Evolutionary conservation across 2,797 vertebrate species (phyloP), one percentile per base, ranked within the genome.

Genomic region (Chiloscyllium punctatum): DNA sequence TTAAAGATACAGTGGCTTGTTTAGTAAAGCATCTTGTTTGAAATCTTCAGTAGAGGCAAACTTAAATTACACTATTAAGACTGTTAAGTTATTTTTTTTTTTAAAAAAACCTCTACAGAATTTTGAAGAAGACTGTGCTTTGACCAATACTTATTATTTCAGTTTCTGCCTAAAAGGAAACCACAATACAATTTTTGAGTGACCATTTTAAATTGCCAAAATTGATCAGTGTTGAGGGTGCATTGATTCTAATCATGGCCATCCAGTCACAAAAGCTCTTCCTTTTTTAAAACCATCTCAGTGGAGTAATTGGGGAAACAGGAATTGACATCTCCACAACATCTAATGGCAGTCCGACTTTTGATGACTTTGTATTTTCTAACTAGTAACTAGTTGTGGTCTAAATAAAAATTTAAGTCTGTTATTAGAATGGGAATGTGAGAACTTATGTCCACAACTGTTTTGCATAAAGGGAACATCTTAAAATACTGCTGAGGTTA

Each of bases 401-500:
- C 88, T 37, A 9, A n/a, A n/a, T 69, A 66, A 92, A 37, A 37
- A 69, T 42, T 57, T 4, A 68, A 37, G 21, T 18, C 57, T 66
- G 53, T 57, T 91, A n/a, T 62, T 23, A 18, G 21, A 92, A n/a
- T 92, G 57, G 68, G 62, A 68, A 68, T 23, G 62, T 9, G 53
- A 21, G 37, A 42, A 68, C 66, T 37, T 92, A 23, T 68, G 2
- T 21, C 18, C 90, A 69, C 25, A 92, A 69, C n/a, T 69, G n/a
- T 8, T 37, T 16, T 16, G 30, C n/a, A 57, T 18, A 68, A 68
- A 69, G n/a, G 33, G 33, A 69, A 92, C 42, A 48, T 25, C 15
- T 92, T 92, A 69, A 66, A 92, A 69, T 92, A 92, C 90, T 92
- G 21, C 42, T 92, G 18, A 42, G 66, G 33, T 68, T 69, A 66